Conservation (phyloP, 30 jellyfish, hydroid and myxozoan genomes). For the Rhopilema esculentum region DNA sequence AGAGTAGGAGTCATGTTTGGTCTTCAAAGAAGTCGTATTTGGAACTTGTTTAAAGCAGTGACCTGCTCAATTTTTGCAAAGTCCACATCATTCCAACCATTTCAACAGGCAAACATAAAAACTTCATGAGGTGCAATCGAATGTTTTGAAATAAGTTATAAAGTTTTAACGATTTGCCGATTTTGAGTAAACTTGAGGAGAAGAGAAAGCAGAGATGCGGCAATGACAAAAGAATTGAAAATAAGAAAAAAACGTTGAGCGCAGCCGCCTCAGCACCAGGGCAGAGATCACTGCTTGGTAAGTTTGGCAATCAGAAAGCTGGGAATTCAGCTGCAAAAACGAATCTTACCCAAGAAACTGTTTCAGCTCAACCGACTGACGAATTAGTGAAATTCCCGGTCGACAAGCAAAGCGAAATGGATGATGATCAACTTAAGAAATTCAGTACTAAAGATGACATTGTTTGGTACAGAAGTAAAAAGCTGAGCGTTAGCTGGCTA, state of each 20-base stretch:
- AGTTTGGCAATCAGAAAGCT: constrained; percentile 48
- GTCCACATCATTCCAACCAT: no score
- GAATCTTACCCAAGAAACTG: constrained; percentile 24
- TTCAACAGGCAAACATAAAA: no score
- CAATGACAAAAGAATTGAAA: constrained; percentile 1
- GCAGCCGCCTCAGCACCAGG: constrained; percentile 71
- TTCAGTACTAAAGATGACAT: neutral
- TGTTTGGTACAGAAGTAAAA: constrained; percentile 12
- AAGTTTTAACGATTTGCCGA: constrained; percentile 45
- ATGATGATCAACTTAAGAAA: constrained; percentile 6
- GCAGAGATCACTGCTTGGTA: constrained; percentile 53
- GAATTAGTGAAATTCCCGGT: constrained; percentile 19
- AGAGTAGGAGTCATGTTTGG: no score
- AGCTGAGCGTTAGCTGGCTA: constrained; percentile 47
- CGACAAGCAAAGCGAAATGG: constrained; percentile 13
- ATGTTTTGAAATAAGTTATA: constrained; percentile 31
- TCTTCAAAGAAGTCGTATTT: no score
- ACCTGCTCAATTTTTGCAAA: no score
- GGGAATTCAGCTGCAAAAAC: constrained; percentile 32
- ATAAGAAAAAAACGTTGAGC: neutral
- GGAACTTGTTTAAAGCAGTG: no score
- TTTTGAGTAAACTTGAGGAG: constrained; percentile 20
- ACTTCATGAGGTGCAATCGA: constrained; percentile 23
- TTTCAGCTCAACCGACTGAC: constrained; percentile 28
- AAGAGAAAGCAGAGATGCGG: constrained; percentile 20